phyloP scores from a whole-genome alignment of 1,140 invertebrate genomes.

The Anoplophora glabripennis region DNA sequence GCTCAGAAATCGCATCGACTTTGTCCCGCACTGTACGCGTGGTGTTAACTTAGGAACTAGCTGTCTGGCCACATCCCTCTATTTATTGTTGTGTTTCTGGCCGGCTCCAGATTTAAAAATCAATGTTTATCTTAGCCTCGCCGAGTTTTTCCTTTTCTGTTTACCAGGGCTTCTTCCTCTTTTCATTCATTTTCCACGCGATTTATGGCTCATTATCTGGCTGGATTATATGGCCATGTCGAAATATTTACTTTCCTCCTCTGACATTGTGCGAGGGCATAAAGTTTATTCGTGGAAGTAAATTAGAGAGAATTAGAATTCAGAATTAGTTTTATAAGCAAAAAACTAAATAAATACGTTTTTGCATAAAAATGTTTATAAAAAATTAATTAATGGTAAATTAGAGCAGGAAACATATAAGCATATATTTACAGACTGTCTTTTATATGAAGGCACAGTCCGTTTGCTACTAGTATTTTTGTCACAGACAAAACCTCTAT shows the following conservation, averaged over 20 bases:
- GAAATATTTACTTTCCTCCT: conserved; percentile 24
- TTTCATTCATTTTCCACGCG: conserved; percentile 22
- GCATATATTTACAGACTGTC: too few species aligned
- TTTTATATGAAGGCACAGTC: too few species aligned
- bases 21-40: too few species aligned
- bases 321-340: too few species aligned
- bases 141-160: conserved; percentile 5
- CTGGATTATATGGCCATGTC: conserved; percentile 18
- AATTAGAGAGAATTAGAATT: conserved; percentile 13
- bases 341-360: too few species aligned
- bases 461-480: too few species aligned
- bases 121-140: conserved; percentile 32
- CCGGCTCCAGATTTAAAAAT: conserved; percentile 29
- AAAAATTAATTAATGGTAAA: too few species aligned
- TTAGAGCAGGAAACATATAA: too few species aligned
- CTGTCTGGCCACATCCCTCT: conserved; percentile 16
- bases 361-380: too few species aligned
- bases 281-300: conserved; percentile 14
- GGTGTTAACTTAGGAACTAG: too few species aligned
- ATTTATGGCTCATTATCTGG: conserved; percentile 27
- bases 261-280: conserved; percentile 12
- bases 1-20: too few species aligned
- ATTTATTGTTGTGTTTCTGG: conserved; percentile 34
- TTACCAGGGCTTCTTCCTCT: conserved; percentile 11
- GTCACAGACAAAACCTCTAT: too few species aligned